Conservation (phyloP, 2,113 vertebrate species). For the Muntiacus muntjak region DNA sequence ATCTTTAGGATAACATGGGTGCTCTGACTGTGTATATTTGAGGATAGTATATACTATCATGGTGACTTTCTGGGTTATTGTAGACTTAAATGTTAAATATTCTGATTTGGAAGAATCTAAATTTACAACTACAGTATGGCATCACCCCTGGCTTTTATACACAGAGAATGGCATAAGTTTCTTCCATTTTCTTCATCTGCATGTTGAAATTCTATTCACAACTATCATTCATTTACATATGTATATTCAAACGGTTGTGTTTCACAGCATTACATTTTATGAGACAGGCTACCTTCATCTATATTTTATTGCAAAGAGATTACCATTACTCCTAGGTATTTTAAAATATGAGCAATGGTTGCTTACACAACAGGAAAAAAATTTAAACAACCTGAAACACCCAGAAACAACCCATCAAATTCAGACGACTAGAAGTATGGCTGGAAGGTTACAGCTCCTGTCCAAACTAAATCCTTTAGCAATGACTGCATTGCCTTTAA, state of each 20-base stretch:
- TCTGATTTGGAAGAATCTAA: background rate
- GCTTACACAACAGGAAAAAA: constrained; percentile 44
- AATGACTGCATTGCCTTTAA: constrained; percentile 48
- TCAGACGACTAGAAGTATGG: constrained; percentile 28
- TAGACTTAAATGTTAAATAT: background rate
- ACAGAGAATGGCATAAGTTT: background rate
- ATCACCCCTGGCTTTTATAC: background rate
- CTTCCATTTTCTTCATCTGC: constrained; percentile 4
- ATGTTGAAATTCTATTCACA: constrained; percentile 16
- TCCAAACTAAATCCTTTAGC: constrained; percentile 47
- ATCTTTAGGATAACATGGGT: background rate
- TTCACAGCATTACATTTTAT: constrained; percentile 43
- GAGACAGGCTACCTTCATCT: constrained; percentile 36
- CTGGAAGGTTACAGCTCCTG: background rate
- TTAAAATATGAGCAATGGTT: constrained; percentile 51
- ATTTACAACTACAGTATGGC: background rate
- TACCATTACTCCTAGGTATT: constrained; percentile 10
- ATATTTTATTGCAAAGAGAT: constrained; percentile 45
- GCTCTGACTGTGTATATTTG: background rate
- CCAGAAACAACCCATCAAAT: background rate
- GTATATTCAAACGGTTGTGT: constrained; percentile 41
- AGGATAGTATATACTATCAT: background rate
- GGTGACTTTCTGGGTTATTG: background rate
- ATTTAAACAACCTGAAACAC: background rate
- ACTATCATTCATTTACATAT: background rate